phyloP scores from a whole-genome alignment of 2,113 vertebrate species.

The Protobothrops flavoviridis region DNA sequence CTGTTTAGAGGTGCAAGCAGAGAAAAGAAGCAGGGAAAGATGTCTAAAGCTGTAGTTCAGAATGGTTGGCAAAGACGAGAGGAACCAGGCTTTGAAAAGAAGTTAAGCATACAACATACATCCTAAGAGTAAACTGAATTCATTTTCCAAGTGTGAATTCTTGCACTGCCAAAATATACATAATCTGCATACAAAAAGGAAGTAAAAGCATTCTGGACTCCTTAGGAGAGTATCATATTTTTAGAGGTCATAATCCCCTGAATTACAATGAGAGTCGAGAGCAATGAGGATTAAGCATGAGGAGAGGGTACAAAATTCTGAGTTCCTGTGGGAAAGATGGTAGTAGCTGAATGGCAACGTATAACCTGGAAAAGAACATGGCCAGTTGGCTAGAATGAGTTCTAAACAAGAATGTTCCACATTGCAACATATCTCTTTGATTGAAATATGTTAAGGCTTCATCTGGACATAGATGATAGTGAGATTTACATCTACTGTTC shows the following conservation, averaged over 20 bases:
- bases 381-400: too few relatives aligned
- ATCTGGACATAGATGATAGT: neutral
- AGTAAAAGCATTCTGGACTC: neutral
- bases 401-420: neutral
- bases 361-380: neutral
- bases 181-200: neutral
- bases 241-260: neutral
- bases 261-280: neutral
- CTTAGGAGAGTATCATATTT: neutral
- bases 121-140: neutral
- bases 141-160: neutral
- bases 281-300: neutral
- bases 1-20: neutral
- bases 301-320: neutral
- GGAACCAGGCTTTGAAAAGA: neutral
- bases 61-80: neutral
- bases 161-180: neutral
- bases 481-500: neutral
- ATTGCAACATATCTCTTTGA: neutral
- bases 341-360: neutral
- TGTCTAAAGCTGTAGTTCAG: neutral
- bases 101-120: neutral
- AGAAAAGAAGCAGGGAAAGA: neutral
- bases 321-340: neutral
- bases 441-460: neutral